Percentiles rank a stretch among this genome's conserved stretches.
phyloP scores from a whole-genome alignment of 2,113 vertebrate genomes.

The Spea bombifrons region DNA sequence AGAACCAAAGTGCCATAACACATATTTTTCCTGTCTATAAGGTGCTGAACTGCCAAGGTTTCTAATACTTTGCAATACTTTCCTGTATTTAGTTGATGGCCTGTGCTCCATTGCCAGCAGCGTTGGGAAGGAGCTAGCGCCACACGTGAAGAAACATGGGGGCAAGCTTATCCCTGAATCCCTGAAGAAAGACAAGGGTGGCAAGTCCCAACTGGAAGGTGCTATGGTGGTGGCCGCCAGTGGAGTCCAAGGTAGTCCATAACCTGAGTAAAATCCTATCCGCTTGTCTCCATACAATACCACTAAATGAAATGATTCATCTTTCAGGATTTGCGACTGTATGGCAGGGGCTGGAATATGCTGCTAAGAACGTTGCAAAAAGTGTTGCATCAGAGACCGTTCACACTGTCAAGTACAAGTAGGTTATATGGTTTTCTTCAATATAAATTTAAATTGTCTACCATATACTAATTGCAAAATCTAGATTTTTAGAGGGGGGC shows the following conservation, averaged over 20 bases:
- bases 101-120: constrained; percentile 82
- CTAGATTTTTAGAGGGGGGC: too few relatives aligned
- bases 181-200: constrained; percentile 89
- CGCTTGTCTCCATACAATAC: neutral
- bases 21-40: too few relatives aligned
- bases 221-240: constrained; percentile 95
- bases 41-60: too few relatives aligned
- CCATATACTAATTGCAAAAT: too few relatives aligned
- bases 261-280: neutral
- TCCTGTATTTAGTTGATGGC: constrained; percentile 78
- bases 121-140: constrained; percentile 88
- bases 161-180: constrained; percentile 94
- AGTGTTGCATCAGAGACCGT: constrained; percentile 91
- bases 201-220: constrained; percentile 86
- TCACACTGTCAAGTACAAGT: constrained; percentile 91
- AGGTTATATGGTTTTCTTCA: constrained; percentile 58
- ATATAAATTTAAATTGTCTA: too few relatives aligned
- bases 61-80: neutral
- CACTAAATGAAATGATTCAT: constrained; percentile 20
- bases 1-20: too few relatives aligned
- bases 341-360: constrained; percentile 92
- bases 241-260: constrained; percentile 84
- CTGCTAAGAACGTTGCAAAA: constrained; percentile 86
- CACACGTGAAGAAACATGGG: constrained; percentile 92
- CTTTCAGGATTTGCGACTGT: constrained; percentile 88